A percentile compares a stretch with the other conserved stretches of the same genome.
phyloP scores from a whole-genome alignment of 2,797 vertebrate genomes.

The Balearica regulorum region DNA sequence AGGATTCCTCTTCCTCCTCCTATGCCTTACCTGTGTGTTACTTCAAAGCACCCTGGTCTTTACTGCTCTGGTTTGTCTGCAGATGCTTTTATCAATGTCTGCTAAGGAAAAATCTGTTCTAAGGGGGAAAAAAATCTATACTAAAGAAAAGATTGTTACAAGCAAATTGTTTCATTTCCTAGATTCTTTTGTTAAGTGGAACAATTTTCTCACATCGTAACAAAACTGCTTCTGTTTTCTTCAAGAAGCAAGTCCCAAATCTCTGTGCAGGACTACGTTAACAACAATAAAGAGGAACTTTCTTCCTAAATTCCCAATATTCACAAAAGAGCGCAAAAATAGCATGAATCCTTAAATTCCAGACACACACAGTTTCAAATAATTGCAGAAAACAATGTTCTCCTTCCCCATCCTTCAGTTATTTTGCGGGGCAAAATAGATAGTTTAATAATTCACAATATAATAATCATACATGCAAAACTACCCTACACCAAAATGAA shows the following conservation, averaged over 20 bases:
- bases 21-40: not conserved
- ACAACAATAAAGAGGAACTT: not conserved
- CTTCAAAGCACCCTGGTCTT: not conserved
- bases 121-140: not conserved
- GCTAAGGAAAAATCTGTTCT: not conserved
- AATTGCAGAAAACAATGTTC: not conserved
- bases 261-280: not conserved
- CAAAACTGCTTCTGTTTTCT: not conserved
- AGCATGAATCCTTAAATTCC: not conserved
- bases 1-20: not conserved
- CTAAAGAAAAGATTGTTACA: not conserved
- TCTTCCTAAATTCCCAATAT: not conserved
- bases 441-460: not conserved
- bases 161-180: not conserved
- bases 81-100: not conserved
- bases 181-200: not conserved
- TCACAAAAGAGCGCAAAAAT: not conserved
- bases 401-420: not conserved
- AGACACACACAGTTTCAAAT: not conserved
- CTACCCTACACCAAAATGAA: not conserved
- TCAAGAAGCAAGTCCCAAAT: not conserved
- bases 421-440: not conserved
- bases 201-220: not conserved
- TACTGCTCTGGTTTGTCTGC: not conserved
- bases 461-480: not conserved